Percentiles rank a stretch among this genome's conserved stretches.
Conservation (phyloP, 1,140 invertebrate species). For the Lasioglossum baleicum region DNA sequence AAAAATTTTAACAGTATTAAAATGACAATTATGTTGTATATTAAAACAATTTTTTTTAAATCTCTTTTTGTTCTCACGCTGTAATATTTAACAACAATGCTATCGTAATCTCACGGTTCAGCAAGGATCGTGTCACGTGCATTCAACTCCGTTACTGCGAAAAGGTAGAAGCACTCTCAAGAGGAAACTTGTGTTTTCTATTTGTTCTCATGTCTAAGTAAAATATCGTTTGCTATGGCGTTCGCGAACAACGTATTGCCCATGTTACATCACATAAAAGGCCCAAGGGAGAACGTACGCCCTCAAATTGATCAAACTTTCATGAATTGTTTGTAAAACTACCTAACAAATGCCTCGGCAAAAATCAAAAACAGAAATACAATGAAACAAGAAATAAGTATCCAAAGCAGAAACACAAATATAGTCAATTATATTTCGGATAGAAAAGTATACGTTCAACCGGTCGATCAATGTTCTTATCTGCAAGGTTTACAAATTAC, state of each 20-base stretch:
- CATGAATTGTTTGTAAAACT: too few species aligned
- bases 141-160: constrained; percentile 51
- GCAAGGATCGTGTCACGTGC: constrained; percentile 29
- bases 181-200: constrained; percentile 45
- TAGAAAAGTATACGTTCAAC: background rate
- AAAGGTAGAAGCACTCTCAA: constrained; percentile 47
- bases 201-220: constrained; percentile 51
- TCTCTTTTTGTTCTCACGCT: background rate
- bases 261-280: too few species aligned
- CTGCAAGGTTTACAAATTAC: background rate
- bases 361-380: too few species aligned
- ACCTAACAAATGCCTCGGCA: too few species aligned
- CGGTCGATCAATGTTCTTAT: background rate
- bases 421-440: background rate
- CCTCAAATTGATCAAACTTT: too few species aligned
- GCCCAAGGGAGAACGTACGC: too few species aligned
- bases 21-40: too few species aligned
- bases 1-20: too few species aligned
- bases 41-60: background rate
- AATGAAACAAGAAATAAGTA: too few species aligned
- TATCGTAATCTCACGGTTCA: constrained; percentile 26
- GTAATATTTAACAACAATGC: constrained; percentile 9
- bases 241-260: constrained; percentile 14
- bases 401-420: background rate
- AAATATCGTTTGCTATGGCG: constrained; percentile 40